Evolutionary conservation across 2,888 invertebrate species (phyloP), one percentile per base, ranked within the genome.

Genomic region (Pollenia amentaria): DNA sequence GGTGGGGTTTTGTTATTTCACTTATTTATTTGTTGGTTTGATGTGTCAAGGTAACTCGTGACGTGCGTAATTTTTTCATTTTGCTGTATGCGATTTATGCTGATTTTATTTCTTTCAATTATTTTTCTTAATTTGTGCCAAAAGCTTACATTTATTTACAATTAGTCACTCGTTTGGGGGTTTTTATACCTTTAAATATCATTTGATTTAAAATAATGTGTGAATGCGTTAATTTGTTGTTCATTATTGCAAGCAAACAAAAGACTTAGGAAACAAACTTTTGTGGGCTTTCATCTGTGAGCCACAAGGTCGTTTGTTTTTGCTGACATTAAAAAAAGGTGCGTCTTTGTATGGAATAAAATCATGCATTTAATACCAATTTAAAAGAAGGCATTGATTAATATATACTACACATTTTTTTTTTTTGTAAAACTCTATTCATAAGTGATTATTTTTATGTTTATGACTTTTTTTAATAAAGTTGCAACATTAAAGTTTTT

Each of bases 11-110:
- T 53, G 18, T 18, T 21, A 48, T 64, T 64, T 40, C 42, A 51
- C 51, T 75, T 64, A 51, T 69, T 83, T 76, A 62, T 72, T 79
- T 83, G 64, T 86, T 53, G 51, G 51, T 85, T 86, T 88, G 89
- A 64, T 89, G 89, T 91, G 91, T 91, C 91, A 92, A 92, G 92
- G 92, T 92, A 92, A 90, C 91, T 90, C 89, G 89, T 92, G 92
- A 92, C 92, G 92, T 92, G 89, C 89, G 76, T 84, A 87, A 76
- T 57, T 80, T 62, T 44, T 53, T 70, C 60, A 3, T 29, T 29
- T 29, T 29, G 29, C 29, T 29, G 60, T 70, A 65, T 64, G 38
- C 42, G 51, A 70, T 69, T 69, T 55, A 16, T 70, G 38, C 46
- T 51, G 9, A 55, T 38, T 57, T 65, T 12, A 18, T 40, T 21